Conservation (phyloP, 1,140 invertebrate species). For the Diorhabda elongata region DNA sequence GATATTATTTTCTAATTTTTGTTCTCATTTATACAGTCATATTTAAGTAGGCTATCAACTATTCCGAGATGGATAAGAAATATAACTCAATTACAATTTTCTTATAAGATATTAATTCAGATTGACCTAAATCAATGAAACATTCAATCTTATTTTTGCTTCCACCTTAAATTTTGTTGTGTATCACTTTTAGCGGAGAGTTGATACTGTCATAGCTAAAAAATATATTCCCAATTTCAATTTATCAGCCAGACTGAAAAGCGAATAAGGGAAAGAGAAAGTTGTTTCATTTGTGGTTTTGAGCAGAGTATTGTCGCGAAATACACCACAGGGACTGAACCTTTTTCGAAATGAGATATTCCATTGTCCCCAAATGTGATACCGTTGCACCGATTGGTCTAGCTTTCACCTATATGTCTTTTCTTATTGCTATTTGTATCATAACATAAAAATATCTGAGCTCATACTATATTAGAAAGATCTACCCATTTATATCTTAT, state of each 20-base stretch:
- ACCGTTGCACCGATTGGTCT: slow-evolving; percentile 7
- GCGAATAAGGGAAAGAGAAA: slow-evolving; percentile 11
- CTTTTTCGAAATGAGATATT: slow-evolving; percentile 15
- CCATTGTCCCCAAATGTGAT: slow-evolving; percentile 15
- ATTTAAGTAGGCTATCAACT: too few relatives aligned
- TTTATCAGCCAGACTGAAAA: slow-evolving; percentile 8
- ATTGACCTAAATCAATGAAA: too few relatives aligned
- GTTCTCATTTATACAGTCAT: too few relatives aligned
- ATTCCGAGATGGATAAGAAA: too few relatives aligned
- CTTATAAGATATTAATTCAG: too few relatives aligned
- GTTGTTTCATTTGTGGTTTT: slow-evolving; percentile 18
- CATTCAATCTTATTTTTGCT: too few relatives aligned
- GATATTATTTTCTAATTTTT: too few relatives aligned
- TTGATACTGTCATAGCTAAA: not conserved
- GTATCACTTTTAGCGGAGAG: not conserved
- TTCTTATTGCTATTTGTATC: not conserved
- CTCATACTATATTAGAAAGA: not conserved
- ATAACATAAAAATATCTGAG: slow-evolving; percentile 1
- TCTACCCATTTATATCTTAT: too few relatives aligned
- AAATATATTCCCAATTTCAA: slow-evolving; percentile 13
- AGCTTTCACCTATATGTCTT: not conserved
- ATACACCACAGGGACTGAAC: slow-evolving; percentile 5
- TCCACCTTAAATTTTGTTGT: too few relatives aligned
- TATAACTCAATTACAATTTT: too few relatives aligned
- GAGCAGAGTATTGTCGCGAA: slow-evolving; percentile 18